These are phyloP conservation scores for Leucophora obtusa DNA, from an alignment of 2,888 invertebrate genomes.

Conservation along the genomic window DNA sequence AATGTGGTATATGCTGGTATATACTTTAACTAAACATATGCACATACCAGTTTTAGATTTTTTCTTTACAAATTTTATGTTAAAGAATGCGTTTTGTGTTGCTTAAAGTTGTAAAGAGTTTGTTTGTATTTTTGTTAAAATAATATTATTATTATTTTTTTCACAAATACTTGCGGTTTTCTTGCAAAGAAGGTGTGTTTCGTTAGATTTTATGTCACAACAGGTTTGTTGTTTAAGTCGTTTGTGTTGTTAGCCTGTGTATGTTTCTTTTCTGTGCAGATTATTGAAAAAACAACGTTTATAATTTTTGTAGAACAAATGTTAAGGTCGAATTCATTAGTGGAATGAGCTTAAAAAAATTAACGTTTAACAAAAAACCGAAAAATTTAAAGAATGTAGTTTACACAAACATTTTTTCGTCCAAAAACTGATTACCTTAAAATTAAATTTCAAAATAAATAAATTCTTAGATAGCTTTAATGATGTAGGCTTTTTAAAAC, in stretches of 20 bases:
- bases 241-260: conserved; percentile 34
- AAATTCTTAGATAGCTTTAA: no score
- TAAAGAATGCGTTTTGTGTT: conserved; percentile 44
- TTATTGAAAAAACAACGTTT: neutral
- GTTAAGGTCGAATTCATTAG: conserved; percentile 58
- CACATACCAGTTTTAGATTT: neutral
- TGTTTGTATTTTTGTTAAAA: neutral
- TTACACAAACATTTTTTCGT: no score
- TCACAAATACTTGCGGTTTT: conserved; percentile 47
- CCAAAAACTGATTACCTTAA: no score
- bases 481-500: no score
- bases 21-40: neutral
- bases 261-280: neutral
- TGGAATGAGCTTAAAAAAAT: conserved; percentile 20
- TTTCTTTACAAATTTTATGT: neutral
- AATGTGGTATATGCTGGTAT: neutral
- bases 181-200: conserved; percentile 48
- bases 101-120: neutral
- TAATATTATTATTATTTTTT: conserved; percentile 25
- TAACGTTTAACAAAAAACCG: neutral
- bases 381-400: no score
- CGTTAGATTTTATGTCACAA: conserved; percentile 20
- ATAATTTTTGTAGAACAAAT: conserved; percentile 40
- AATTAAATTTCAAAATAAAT: no score
- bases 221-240: conserved; percentile 45